Percentiles rank a stretch among this genome's conserved stretches.
These are phyloP conservation scores for Chirona hameri DNA, from an alignment of 2,888 invertebrate species.

Conservation along the genomic window DNA sequence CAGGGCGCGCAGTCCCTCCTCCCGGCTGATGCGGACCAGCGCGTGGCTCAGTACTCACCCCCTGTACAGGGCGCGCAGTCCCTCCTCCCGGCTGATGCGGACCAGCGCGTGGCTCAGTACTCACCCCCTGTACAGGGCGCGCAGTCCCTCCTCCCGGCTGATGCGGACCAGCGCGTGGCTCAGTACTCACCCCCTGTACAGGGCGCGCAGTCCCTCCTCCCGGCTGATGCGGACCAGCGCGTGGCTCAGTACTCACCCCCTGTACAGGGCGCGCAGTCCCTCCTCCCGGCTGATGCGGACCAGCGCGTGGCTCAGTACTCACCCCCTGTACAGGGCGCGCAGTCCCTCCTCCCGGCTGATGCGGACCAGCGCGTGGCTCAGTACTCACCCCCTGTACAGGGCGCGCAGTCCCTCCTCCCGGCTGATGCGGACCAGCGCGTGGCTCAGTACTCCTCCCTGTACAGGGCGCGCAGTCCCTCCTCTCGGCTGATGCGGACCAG, in stretches of 20 bases:
- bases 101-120: constrained; percentile 83
- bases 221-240: constrained; percentile 78
- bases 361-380: constrained; percentile 84
- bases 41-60: constrained; percentile 89
- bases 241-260: constrained; percentile 83
- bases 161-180: constrained; percentile 84
- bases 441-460: constrained; percentile 82
- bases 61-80: constrained; percentile 76
- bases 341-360: constrained; percentile 83
- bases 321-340: constrained; percentile 81
- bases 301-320: constrained; percentile 81
- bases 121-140: constrained; percentile 81
- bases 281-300: constrained; percentile 80
- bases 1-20: constrained; percentile 80
- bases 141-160: constrained; percentile 76
- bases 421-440: constrained; percentile 81
- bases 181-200: constrained; percentile 87
- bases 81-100: constrained; percentile 82
- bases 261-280: constrained; percentile 79
- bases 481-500: constrained; percentile 77
- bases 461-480: constrained; percentile 80
- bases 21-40: constrained; percentile 73
- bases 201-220: constrained; percentile 78
- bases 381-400: constrained; percentile 78
- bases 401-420: constrained; percentile 80